Conservation (phyloP, 2,113 vertebrate genomes). For the Corvus cornix region DNA sequence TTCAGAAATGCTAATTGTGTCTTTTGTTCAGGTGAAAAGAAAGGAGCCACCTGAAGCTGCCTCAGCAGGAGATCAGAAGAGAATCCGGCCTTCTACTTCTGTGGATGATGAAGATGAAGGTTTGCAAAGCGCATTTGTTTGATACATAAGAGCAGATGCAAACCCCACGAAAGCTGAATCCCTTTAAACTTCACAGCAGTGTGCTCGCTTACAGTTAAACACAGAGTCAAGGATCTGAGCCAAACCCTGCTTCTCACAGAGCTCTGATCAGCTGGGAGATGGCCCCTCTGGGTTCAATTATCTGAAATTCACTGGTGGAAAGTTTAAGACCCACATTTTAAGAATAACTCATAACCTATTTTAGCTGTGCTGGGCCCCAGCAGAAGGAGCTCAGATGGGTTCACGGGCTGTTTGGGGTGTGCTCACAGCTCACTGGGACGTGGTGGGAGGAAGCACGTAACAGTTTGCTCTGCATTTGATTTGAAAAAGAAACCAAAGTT, state of each 20-base stretch:
- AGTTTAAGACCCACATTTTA: neutral
- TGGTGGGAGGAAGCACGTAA: neutral
- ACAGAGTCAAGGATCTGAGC: slow-evolving; percentile 6
- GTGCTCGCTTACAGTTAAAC: neutral
- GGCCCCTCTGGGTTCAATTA: neutral
- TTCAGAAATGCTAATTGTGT: slow-evolving; percentile 59
- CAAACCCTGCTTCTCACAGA: neutral
- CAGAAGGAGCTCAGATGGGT: slow-evolving; percentile 45
- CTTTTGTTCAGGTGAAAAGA: slow-evolving; percentile 88
- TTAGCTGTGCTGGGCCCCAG: neutral
- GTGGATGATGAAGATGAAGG: slow-evolving; percentile 97
- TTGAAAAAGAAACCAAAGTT: neutral
- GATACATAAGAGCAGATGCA: slow-evolving; percentile 17
- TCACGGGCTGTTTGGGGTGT: neutral
- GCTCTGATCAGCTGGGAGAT: neutral
- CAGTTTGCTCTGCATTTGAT: neutral
- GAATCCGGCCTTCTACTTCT: slow-evolving; percentile 88
- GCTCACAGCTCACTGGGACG: neutral
- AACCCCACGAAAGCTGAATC: neutral
- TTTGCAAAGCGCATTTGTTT: slow-evolving; percentile 59
- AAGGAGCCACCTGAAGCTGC: slow-evolving; percentile 93
- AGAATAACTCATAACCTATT: neutral
- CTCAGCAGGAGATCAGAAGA: slow-evolving; percentile 87
- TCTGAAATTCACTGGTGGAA: neutral
- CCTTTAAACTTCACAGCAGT: slow-evolving; percentile 32